These are phyloP conservation scores for Lagria hirta DNA, from an alignment of 2,888 invertebrate species.

Conservation along the genomic window DNA sequence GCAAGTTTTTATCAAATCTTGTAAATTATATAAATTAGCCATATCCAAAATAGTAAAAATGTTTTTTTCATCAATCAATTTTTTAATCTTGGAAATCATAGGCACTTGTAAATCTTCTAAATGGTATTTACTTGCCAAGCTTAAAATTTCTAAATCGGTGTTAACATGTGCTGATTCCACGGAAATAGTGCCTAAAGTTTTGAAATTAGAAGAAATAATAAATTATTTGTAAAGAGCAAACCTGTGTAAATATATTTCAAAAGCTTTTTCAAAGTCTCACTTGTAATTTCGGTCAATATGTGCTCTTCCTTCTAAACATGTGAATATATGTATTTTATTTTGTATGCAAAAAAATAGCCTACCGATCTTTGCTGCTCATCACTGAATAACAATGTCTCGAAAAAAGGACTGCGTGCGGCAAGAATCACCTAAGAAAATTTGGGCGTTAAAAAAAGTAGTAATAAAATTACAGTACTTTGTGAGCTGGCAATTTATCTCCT, in stretches of 20 bases:
- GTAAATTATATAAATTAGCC: constrained; percentile 1
- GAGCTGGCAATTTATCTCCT: background rate
- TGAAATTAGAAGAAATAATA: background rate
- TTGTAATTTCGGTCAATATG: background rate
- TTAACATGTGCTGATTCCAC: background rate
- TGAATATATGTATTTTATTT: constrained; percentile 1
- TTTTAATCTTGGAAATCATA: background rate
- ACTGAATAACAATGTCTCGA: background rate
- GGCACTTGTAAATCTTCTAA: background rate
- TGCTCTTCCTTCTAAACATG: too few species aligned
- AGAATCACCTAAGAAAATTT: constrained; percentile 3
- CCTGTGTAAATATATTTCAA: constrained; percentile 8
- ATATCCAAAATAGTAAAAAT: constrained; percentile 1
- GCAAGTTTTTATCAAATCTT: constrained; percentile 1
- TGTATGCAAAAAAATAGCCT: background rate
- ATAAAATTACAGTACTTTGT: background rate
- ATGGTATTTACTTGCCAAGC: background rate
- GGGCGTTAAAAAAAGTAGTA: background rate
- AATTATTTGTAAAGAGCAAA: background rate
- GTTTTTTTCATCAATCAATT: constrained; percentile 1
- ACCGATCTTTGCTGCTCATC: background rate
- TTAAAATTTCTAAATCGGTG: background rate
- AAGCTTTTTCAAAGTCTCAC: background rate
- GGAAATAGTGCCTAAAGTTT: background rate
- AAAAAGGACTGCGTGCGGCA: constrained; percentile 4